Base-by-base conservation (phyloP, 2,888 invertebrate genomes). In the Lymantria monacha region DNA sequence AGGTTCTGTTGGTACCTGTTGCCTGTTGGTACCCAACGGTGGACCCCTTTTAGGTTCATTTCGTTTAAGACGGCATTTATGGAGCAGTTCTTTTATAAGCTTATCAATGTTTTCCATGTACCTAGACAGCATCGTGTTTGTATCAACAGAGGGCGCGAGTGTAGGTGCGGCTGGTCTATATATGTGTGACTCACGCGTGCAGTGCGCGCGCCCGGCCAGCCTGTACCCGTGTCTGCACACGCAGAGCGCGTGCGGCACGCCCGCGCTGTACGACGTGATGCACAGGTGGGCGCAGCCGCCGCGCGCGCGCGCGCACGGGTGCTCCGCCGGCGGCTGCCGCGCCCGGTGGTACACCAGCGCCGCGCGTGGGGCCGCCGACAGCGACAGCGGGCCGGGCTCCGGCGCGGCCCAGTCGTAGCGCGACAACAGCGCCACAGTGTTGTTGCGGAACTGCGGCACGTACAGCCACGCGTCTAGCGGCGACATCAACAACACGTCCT, bases 261-360 rank as follows among this genome's bases (percentile, higher is more conserved):
- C 63, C 37, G 84, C 74, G 13, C 56, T 59, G 92, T 93, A 95
- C 51, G 91, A 80, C 42, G 96, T 93, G 55, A 96, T 88, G 85
- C 97, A 97, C 58, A 97, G 88, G 82, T 97, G 96, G 65, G 93
- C 93, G 90, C 97, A 97, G 59, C 93, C 93, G 61, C 95, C 95
- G 74, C 94, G 93, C 70, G 91, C 82, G 40, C 82, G 85, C 59
- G 93, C 92, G 83, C 96, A 96, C 33, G 95, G 95, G 9, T 92
- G 83, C 69, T 92, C 75, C 57, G 49, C 33, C 42, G n/a, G 5
- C 94, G 97, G 97, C 82, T 97, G 97, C 51, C 94, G 88, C 78
- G 95, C 95, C 50, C 95, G 91, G 86, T 97, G 97, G 83, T 94
- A 96, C 44, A 95, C 93, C 61, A 95, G 93, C 63, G 95, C 93